phyloP scores from a whole-genome alignment of 2,797 vertebrate genomes.

The Rhynchonycteris naso region DNA sequence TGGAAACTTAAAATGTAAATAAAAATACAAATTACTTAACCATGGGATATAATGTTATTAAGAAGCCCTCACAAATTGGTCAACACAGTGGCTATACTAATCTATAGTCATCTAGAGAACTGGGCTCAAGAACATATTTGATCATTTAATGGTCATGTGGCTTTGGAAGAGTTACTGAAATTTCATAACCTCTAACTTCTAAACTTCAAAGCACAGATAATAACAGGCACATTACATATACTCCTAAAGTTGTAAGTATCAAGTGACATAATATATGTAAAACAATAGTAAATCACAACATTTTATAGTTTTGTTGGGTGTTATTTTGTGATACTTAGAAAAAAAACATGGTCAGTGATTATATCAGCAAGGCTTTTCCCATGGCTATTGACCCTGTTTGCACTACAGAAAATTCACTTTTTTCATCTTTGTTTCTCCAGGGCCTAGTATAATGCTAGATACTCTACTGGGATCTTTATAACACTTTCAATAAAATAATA shows the following conservation, averaged over 20 bases:
- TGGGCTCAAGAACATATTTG: not conserved
- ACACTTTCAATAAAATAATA: not conserved
- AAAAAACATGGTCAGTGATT: not conserved
- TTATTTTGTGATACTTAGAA: not conserved
- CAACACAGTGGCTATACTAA: not conserved
- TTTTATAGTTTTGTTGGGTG: not conserved
- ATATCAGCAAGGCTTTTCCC: not conserved
- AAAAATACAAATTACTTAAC: slow-evolving; percentile 31
- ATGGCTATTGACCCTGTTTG: not conserved
- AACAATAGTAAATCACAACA: not conserved
- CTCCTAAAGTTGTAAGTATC: not conserved
- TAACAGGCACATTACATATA: not conserved
- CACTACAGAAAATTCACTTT: not conserved
- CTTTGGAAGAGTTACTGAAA: not conserved
- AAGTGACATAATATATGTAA: not conserved
- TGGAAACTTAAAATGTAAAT: slow-evolving; percentile 1
- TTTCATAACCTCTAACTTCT: not conserved
- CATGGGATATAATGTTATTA: not conserved
- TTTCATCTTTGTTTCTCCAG: not conserved
- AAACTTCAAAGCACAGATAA: not conserved
- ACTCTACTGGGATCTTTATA: not conserved
- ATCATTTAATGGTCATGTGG: not conserved
- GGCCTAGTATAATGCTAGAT: not conserved
- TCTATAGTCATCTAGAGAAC: not conserved
- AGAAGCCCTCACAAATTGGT: not conserved